Percentiles rank a stretch among this genome's conserved stretches.
Evolutionary conservation across 2,113 vertebrate species (phyloP).

Genomic region (Capra hircus): DNA sequence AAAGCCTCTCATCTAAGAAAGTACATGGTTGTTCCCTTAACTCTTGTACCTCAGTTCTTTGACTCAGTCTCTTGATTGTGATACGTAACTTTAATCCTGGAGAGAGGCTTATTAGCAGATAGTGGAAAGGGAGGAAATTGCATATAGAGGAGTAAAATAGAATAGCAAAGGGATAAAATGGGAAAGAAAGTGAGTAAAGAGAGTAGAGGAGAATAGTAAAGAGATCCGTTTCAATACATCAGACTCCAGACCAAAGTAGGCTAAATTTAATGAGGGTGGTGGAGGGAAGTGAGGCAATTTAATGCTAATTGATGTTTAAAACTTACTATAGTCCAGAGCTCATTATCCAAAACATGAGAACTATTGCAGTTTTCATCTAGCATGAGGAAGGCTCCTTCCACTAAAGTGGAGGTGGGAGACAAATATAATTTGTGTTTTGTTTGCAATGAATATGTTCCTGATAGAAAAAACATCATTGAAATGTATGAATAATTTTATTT

Average conservation of each 20-base stretch:
- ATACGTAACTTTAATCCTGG: not conserved
- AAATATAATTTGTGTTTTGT: not conserved
- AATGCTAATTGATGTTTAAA: not conserved
- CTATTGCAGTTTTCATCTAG: not conserved
- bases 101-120: not conserved
- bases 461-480: not conserved
- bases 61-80: not conserved
- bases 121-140: not conserved
- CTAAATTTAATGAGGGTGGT: not conserved
- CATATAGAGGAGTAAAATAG: not conserved
- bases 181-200: not conserved
- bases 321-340: not conserved
- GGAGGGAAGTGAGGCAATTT: not conserved
- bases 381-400: not conserved
- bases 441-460: not conserved
- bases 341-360: not conserved
- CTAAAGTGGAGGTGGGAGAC: not conserved
- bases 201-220: not conserved
- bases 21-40: not conserved
- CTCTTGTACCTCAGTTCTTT: not conserved
- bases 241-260: not conserved
- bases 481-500: not conserved
- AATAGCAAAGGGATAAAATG: not conserved
- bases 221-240: not conserved
- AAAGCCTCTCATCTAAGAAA: too few relatives aligned